Evolutionary conservation across 2,797 vertebrate genomes (phyloP), one percentile per base, ranked within the genome.

Genomic region (Mus caroli): DNA sequence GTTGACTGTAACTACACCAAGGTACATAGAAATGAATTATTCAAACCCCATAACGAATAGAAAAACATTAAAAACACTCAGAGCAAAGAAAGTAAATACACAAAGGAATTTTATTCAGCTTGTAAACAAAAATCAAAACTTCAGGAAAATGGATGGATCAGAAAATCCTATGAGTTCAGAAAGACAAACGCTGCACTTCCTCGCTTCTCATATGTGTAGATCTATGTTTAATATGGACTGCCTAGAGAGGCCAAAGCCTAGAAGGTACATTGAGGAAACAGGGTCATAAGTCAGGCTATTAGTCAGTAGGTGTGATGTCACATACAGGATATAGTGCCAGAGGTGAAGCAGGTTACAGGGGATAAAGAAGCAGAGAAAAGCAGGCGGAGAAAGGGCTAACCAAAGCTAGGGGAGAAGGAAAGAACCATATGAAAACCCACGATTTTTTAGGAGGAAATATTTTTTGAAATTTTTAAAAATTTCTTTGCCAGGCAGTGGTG

Each of bases 321-420:
- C 46, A 56, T 26, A 62, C 22, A 31, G 15, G 37, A 43, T 6
- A 5, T 43, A 64, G 31, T 1, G 34, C 40, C 60, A 13, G 17
- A 9, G 10, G 17, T 62, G 60, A 17, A 26, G 64, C 34, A 31
- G 80, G 20, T 22, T 64, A 20, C 19, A 10, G 31, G 9, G 28
- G 10, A n/a, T 1, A 6, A 54, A 26, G 13, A 54, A 22, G 34
- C 0, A 0, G 62, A 67, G 12, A n/a, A 50, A 50, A n/a, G 6
- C 28, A 12, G 50, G 7, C 1, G 52, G 22, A 87, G 13, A n/a
- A 22, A 15, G 34, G 60, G 40, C 20, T 52, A 86, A 17, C 2
- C 46, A 87, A 24, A 40, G 26, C 22, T 17, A 71, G 4, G 2
- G 14, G 71, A 71, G 46, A 26, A 71, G 14, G 46, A 71, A 69